A percentile compares a stretch with the other conserved stretches of the same genome.
These are phyloP conservation scores for Epizoanthus rinbou DNA, from an alignment of 92 coral and sea anemone genomes.

Conservation along the genomic window DNA sequence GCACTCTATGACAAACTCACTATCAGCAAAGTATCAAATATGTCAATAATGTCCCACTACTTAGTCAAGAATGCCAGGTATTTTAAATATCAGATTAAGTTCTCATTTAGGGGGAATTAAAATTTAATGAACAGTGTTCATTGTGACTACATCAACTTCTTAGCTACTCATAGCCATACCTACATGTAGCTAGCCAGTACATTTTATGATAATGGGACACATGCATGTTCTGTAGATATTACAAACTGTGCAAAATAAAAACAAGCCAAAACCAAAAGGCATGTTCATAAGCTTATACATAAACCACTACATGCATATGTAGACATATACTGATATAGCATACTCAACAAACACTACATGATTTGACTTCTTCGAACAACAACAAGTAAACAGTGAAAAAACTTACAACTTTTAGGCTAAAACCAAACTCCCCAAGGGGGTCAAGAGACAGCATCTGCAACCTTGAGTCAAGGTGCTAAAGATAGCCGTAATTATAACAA, in stretches of 20 bases:
- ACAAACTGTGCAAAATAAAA: no score
- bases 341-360: neutral
- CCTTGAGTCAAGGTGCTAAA: no score
- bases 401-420: neutral
- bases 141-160: neutral
- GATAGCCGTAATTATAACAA: no score
- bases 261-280: no score
- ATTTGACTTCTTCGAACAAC: neutral
- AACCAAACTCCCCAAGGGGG: neutral
- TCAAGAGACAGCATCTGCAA: no score
- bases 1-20: neutral
- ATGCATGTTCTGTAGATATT: neutral
- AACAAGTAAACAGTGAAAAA: neutral
- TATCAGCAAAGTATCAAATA: neutral
- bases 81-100: slow-evolving; percentile 30
- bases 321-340: neutral
- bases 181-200: neutral
- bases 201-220: neutral
- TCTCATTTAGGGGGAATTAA: slow-evolving; percentile 4
- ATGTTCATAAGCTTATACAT: no score
- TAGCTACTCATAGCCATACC: neutral
- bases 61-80: slow-evolving; percentile 9
- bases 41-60: neutral
- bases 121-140: neutral
- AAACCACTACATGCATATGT: neutral